Conservation (phyloP, 2,888 invertebrate genomes). For the Andricus quercusramuli region DNA sequence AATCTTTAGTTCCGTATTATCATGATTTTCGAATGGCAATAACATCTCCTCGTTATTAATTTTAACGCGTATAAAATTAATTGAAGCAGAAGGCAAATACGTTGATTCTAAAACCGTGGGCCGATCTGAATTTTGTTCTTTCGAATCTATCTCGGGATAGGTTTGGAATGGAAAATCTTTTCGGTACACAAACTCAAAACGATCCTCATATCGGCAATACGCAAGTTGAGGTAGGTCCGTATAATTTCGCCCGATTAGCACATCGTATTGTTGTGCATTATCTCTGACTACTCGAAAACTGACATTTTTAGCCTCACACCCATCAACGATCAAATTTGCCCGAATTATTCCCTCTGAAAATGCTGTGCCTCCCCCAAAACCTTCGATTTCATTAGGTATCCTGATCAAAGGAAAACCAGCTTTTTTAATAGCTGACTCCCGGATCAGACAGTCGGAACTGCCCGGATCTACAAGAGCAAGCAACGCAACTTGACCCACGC, state of each 20-base stretch:
- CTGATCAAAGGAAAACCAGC: too few species aligned
- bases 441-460: too few species aligned
- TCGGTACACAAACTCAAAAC: conserved; percentile 1
- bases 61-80: conserved; percentile 4
- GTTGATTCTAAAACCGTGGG: neutral
- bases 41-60: neutral
- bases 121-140: neutral
- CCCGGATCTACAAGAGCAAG: too few species aligned
- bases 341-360: too few species aligned
- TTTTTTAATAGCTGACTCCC: too few species aligned
- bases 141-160: neutral
- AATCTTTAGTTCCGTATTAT: neutral
- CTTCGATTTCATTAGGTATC: too few species aligned
- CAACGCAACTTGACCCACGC: too few species aligned
- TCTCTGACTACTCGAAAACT: conserved; percentile 32
- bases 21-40: neutral
- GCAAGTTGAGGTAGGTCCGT: conserved; percentile 30
- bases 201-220: conserved; percentile 23
- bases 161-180: neutral
- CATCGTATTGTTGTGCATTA: conserved; percentile 3
- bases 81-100: neutral
- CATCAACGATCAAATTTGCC: too few species aligned
- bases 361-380: too few species aligned
- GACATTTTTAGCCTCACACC: too few species aligned
- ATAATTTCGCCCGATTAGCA: conserved; percentile 36